A percentile compares a stretch with the other conserved stretches of the same genome.
These are phyloP conservation scores for Stichopus horrens DNA, from an alignment of 53 echinoderm and acorn worm genomes.

Conservation along the genomic window DNA sequence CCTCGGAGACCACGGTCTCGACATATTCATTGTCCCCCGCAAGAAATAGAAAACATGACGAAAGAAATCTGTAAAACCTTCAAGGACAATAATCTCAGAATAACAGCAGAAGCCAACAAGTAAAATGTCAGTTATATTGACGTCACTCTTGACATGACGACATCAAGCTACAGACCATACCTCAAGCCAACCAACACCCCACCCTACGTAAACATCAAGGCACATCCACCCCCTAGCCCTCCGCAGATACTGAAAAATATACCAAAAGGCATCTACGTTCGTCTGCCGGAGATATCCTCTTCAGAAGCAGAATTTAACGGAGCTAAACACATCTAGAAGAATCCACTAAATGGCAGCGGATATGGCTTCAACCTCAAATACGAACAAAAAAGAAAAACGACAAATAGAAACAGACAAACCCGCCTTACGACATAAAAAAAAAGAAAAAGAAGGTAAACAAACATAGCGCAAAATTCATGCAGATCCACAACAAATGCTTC, in stretches of 20 bases:
- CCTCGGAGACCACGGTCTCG: not conserved
- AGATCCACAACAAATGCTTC: not conserved
- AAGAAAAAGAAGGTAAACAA: not conserved
- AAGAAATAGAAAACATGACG: not conserved
- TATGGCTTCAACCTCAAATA: not conserved
- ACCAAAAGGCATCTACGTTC: no score
- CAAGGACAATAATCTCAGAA: not conserved
- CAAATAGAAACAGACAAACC: not conserved
- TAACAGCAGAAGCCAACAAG: not conserved
- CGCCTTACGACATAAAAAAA: not conserved
- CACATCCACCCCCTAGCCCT: not conserved
- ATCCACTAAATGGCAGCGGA: no score
- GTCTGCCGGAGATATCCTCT: no score
- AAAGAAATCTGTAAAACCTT: slow-evolving; percentile 14
- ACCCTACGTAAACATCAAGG: not conserved
- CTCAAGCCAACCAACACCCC: not conserved
- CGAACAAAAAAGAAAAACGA: not conserved
- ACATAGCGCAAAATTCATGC: not conserved
- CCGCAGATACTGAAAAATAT: not conserved
- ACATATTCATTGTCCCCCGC: not conserved
- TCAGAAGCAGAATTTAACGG: not conserved
- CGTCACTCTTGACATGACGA: not conserved
- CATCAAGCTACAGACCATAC: no score
- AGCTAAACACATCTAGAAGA: no score
- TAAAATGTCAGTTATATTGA: not conserved